Conservation (phyloP, 2,888 invertebrate genomes). For the Drosophila affinis region DNA sequence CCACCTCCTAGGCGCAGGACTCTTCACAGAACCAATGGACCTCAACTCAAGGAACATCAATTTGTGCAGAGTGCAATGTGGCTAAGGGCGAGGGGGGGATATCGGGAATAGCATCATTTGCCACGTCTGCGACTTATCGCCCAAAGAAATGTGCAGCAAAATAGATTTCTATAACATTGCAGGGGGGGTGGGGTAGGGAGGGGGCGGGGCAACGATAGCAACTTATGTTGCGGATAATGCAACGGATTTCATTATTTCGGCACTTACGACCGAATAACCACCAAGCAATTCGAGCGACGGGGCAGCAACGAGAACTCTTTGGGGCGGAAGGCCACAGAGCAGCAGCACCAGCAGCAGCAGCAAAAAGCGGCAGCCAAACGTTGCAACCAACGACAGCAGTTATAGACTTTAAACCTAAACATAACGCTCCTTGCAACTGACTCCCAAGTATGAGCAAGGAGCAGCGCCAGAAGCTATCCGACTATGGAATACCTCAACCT, state of each 20-base stretch:
- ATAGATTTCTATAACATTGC: conserved; percentile 59
- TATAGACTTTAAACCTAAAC: conserved; percentile 74
- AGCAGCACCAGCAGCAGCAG: background rate
- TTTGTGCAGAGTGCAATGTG: conserved; percentile 38
- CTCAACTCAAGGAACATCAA: conserved; percentile 37
- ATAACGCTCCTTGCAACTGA: conserved; percentile 45
- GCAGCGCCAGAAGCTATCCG: background rate
- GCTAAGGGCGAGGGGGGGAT: conserved; percentile 30
- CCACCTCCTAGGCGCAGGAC: too few species aligned
- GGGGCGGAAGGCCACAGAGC: conserved; percentile 44
- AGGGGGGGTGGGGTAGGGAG: background rate
- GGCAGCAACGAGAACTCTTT: conserved; percentile 66
- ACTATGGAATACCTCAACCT: background rate
- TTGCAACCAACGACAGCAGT: conserved; percentile 65
- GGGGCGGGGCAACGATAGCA: conserved; percentile 51
- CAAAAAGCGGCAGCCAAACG: conserved; percentile 36
- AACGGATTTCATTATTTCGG: conserved; percentile 79
- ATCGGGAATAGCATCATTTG: conserved; percentile 66
- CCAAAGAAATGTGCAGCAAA: conserved; percentile 73
- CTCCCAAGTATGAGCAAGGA: conserved; percentile 1
- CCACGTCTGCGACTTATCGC: conserved; percentile 81
- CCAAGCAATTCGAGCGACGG: conserved; percentile 72
- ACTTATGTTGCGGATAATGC: conserved; percentile 78
- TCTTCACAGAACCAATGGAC: conserved; percentile 2
- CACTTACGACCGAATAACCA: conserved; percentile 77